A percentile compares a stretch with the other conserved stretches of the same genome.
These are phyloP conservation scores for Eurois occulta DNA, from an alignment of 2,888 invertebrate genomes.

Conservation along the genomic window DNA sequence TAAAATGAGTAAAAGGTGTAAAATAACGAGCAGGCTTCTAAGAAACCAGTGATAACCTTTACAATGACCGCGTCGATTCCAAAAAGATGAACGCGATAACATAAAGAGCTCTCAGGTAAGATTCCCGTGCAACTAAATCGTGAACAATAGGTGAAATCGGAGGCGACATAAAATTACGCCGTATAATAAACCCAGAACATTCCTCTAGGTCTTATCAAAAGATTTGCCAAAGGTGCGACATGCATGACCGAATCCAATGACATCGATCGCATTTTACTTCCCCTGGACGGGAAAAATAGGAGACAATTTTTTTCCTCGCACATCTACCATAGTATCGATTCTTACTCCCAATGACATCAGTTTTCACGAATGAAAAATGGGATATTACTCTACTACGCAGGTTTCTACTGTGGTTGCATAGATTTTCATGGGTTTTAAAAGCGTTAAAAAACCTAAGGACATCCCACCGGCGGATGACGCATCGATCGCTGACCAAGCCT, in stretches of 20 bases:
- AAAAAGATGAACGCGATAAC: conserved; percentile 77
- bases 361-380: conserved; percentile 57
- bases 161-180: conserved; percentile 74
- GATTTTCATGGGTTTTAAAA: conserved; percentile 70
- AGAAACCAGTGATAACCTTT: conserved; percentile 76
- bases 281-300: conserved; percentile 73
- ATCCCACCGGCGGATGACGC: conserved; percentile 91
- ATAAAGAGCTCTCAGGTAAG: conserved; percentile 75
- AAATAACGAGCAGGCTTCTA: conserved; percentile 52
- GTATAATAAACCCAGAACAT: conserved; percentile 77
- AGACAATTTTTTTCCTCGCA: conserved; percentile 71
- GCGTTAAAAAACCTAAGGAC: conserved; percentile 85
- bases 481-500: conserved; percentile 91
- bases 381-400: conserved; percentile 55
- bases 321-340: conserved; percentile 62
- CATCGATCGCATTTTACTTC: conserved; percentile 85
- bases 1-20: conserved; percentile 52
- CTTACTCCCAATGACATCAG: conserved; percentile 44
- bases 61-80: conserved; percentile 77
- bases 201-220: conserved; percentile 72
- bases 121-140: conserved; percentile 75
- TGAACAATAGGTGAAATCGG: conserved; percentile 87
- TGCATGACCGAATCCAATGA: conserved; percentile 85
- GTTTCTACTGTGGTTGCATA: conserved; percentile 49
- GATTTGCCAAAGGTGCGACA: conserved; percentile 79